Evolutionary conservation across 2,888 invertebrate genomes (phyloP), one percentile per base, ranked within the genome.

Genomic region (Lycia hirtaria): DNA sequence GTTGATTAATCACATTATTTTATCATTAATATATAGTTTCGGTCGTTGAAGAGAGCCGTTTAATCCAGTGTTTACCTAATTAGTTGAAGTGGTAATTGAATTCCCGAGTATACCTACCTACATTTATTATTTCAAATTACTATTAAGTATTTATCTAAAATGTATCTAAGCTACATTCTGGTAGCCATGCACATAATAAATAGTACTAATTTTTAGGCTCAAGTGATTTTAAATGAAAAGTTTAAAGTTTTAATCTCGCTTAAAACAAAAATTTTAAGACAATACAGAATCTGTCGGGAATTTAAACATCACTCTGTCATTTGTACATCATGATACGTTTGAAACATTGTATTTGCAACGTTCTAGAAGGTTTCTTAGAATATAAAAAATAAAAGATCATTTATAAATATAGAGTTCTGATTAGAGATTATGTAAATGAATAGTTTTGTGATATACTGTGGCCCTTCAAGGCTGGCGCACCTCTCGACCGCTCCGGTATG

Each of bases 391-490:
- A 38, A 5, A 5, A 38, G 40, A 40, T 30, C 19, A 26, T 30
- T n/a, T 14, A 38, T 40, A 22, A 49, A 33, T 19, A 14, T 35
- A 37, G 22, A 44, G 32, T 32, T 30, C 32, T 30, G 17, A 38
- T 22, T 22, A 14, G 5, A 1, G 10, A 28, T 5, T 43, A 51
- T 40, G 53, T 53, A 40, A 45, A 40, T 22, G 37, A 38, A 40
- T 38, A 54, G 48, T 41, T 48, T 28, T 41, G n/a, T 55, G 53
- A 40, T 45, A 53, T 47, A 40, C 32, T 38, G 22, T 12, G 38
- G 45, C 45, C 38, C 30, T 48, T 43, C 41, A 7, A 15, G 50
- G 40, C 30, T 10, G 6, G 38, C 43, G 33, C 26, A 15, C 50
- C 14, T 12, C 43, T 19, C 28, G 10, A 17, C 43, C 17, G 3